These are phyloP conservation scores for Gnatocerus cornutus DNA, from an alignment of 2,888 invertebrate species.

Conservation along the genomic window DNA sequence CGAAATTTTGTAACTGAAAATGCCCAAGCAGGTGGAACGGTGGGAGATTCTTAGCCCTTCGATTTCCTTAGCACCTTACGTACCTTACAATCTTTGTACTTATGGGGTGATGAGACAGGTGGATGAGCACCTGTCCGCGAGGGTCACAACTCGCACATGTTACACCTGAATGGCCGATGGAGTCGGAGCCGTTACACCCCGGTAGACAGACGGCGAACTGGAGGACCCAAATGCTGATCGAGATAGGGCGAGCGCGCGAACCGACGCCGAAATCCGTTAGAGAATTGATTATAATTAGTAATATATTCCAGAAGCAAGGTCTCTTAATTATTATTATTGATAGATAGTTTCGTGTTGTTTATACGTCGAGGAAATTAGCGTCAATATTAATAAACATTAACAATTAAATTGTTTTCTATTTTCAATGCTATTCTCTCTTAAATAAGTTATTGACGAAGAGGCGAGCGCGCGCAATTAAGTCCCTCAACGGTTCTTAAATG, in stretches of 20 bases:
- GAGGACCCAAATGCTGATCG: neutral
- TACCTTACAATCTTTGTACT: slow-evolving; percentile 50
- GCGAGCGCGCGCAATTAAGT: slow-evolving; percentile 59
- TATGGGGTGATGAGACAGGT: slow-evolving; percentile 63
- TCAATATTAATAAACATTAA: no score
- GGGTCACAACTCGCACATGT: slow-evolving; percentile 63
- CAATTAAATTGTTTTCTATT: no score
- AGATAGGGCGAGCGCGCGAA: slow-evolving; percentile 19
- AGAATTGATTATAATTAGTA: neutral
- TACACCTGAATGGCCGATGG: slow-evolving; percentile 65
- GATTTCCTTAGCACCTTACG: slow-evolving; percentile 43
- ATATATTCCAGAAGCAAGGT: no score
- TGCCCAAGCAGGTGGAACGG: slow-evolving; percentile 56
- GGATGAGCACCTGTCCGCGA: slow-evolving; percentile 64
- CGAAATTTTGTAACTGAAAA: slow-evolving; percentile 52
- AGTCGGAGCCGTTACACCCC: slow-evolving; percentile 63
- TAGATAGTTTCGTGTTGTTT: no score
- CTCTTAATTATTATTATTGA: no score
- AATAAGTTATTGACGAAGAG: no score
- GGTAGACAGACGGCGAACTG: slow-evolving; percentile 27
- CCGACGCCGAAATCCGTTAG: slow-evolving; percentile 20
- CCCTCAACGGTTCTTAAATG: slow-evolving; percentile 65
- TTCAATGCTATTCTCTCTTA: no score
- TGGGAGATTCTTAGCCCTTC: slow-evolving; percentile 40
- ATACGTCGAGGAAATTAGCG: no score